phyloP scores from a whole-genome alignment of 2,797 vertebrate genomes.

The Enteromius thamalakanensis region DNA sequence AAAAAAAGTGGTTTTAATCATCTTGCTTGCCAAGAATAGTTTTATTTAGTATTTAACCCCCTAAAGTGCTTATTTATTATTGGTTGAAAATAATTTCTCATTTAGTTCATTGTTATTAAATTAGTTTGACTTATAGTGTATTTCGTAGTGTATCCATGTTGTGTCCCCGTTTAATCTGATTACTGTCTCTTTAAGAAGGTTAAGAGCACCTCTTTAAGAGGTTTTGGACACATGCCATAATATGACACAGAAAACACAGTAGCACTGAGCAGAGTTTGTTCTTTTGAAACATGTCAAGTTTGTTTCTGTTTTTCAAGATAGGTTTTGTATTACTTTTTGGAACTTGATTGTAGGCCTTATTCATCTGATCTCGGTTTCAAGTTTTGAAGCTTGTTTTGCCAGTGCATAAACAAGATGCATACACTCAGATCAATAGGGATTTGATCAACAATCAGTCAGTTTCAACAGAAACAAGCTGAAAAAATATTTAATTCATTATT shows the following conservation, averaged over 20 bases:
- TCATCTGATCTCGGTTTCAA: too few relatives aligned
- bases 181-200: slow-evolving; percentile 23
- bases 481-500: neutral
- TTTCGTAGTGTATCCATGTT: slow-evolving; percentile 33
- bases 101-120: neutral
- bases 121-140: neutral
- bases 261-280: neutral
- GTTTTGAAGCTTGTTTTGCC: neutral
- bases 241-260: neutral
- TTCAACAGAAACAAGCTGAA: too few relatives aligned
- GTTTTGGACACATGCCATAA: neutral
- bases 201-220: slow-evolving; percentile 13
- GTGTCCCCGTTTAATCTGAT: slow-evolving; percentile 10
- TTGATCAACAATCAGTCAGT: neutral
- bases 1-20: neutral
- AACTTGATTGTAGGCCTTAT: too few relatives aligned
- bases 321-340: too few relatives aligned
- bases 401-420: neutral
- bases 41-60: neutral
- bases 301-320: too few relatives aligned
- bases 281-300: neutral
- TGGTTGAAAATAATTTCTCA: neutral
- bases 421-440: too few relatives aligned
- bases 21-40: neutral
- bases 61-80: neutral